Conservation (phyloP, 2,113 vertebrate species). For the Microcebus lehilahytsara region DNA sequence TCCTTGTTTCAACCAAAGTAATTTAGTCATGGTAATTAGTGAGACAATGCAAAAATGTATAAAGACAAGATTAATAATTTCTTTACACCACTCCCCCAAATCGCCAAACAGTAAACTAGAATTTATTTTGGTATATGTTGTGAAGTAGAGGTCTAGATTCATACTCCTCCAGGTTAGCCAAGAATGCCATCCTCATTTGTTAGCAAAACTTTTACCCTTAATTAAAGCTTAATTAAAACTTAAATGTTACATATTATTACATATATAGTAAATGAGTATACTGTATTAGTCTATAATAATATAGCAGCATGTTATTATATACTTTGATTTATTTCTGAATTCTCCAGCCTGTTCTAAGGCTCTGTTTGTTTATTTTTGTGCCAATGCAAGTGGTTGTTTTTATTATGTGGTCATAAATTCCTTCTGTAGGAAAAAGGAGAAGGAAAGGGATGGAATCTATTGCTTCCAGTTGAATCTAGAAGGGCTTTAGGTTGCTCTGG, state of each 20-base stretch:
- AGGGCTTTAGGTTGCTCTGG: neutral
- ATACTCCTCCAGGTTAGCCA: neutral
- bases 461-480: neutral
- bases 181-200: neutral
- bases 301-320: neutral
- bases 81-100: neutral
- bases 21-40: neutral
- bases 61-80: conserved; percentile 8
- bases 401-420: neutral
- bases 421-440: neutral
- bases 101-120: neutral
- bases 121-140: neutral
- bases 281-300: neutral
- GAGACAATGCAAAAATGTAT: neutral
- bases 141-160: neutral
- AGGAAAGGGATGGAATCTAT: neutral
- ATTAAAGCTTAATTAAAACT: neutral
- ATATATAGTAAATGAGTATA: neutral
- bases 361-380: neutral
- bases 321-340: conserved; percentile 24
- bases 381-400: neutral
- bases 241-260: neutral
- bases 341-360: neutral
- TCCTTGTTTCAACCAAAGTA: neutral
- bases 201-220: neutral